phyloP scores from a whole-genome alignment of 2,888 invertebrate genomes.

The Falcaria lacertinaria region DNA sequence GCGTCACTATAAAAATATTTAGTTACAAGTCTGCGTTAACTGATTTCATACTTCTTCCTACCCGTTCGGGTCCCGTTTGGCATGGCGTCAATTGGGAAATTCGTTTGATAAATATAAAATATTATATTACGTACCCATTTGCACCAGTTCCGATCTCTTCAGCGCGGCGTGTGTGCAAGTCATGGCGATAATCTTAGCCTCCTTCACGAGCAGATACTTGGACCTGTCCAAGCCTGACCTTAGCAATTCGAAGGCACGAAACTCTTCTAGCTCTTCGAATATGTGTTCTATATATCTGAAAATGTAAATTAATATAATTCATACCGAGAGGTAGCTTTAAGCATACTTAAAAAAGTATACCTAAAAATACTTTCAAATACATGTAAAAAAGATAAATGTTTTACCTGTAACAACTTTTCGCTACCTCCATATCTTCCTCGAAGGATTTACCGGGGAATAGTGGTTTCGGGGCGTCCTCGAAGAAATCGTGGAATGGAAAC shows the following conservation, averaged over 20 bases:
- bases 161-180: slow-evolving; percentile 99
- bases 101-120: neutral
- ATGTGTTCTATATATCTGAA: slow-evolving; percentile 93
- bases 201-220: slow-evolving; percentile 97
- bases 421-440: slow-evolving; percentile 92
- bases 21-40: too few relatives aligned
- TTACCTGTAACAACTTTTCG: slow-evolving; percentile 94
- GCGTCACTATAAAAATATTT: too few relatives aligned
- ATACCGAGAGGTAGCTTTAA: too few relatives aligned
- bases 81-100: neutral
- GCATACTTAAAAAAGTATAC: too few relatives aligned
- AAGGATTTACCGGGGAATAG: slow-evolving; percentile 89
- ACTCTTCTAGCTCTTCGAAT: slow-evolving; percentile 98
- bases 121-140: slow-evolving; percentile 81
- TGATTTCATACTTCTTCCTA: too few relatives aligned
- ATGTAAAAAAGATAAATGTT: too few relatives aligned
- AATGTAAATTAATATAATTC: slow-evolving; percentile 2
- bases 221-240: slow-evolving; percentile 97
- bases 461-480: slow-evolving; percentile 95
- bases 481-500: slow-evolving; percentile 97
- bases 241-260: slow-evolving; percentile 97
- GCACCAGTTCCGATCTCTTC: slow-evolving; percentile 96
- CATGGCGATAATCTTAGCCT: slow-evolving; percentile 99
- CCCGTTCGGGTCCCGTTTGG: neutral
- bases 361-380: too few relatives aligned